Base-by-base conservation (phyloP, 2,888 invertebrate species). In the Drymonia ruficornis region DNA sequence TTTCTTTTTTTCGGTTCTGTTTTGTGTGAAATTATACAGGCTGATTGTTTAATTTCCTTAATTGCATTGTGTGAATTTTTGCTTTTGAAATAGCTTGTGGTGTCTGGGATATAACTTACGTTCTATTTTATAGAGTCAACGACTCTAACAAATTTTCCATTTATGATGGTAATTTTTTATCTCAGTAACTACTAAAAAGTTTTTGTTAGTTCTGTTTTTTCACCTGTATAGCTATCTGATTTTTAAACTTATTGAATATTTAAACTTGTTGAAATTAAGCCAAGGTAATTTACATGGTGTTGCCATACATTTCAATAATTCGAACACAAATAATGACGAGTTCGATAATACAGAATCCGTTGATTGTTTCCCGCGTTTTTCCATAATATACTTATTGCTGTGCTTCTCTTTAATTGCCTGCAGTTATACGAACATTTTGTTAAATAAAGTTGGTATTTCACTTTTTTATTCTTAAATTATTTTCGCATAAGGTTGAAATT, bases 31-130 rank as follows among this genome's bases (percentile, higher is more conserved):
- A 50, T 52, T 50, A 47, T 42, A 31, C 23, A 8, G 19, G 15
- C 48, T 44, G 18, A 46, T 56, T 36, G 15, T 54, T 59, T 55
- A 51, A 58, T 47, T 47, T 18, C 9, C 29, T 29, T 29, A n/a
- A 40, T 40, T 40, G 40, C 19, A 19, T 19, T 11, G 11, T 11
- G 11, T 18, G 42, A 4, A 1, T 12, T 9, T 18, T 19, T 18
- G 42, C 3, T 9, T 18, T 12, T 36, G 9, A 11, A 11, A 7
- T 31, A 8, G 7, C 13, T 18, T 42, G 16, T 42, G 18, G 12
- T 18, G 12, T 42, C 18, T 42, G 9, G 8, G 16, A 18, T 13
- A 36, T 13, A 36, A 36, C 31, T 31, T n/a, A n/a, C n/a, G 31
- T 31, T 31, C 11, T 31, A 11, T 31, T 11, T 31, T 9, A 11